Evolutionary conservation across 2,888 invertebrate genomes (phyloP).

Genomic region (Blastobasis adustella): DNA sequence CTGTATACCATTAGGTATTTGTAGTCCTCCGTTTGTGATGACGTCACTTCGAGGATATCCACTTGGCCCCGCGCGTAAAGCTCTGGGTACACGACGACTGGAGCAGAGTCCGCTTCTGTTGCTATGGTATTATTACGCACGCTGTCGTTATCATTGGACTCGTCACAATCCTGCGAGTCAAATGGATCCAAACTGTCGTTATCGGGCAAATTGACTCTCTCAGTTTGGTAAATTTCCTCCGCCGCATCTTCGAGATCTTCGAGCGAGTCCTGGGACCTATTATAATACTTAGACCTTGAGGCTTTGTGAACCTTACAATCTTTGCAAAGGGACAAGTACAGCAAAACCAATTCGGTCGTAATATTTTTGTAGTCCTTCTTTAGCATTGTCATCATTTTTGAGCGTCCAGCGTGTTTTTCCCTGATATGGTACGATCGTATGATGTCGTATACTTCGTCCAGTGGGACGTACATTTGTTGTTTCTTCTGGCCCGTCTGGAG

Average conservation of each 20-base stretch:
- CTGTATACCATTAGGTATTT: conserved; percentile 44
- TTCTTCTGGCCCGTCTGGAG: conserved; percentile 18
- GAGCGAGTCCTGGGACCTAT: not conserved
- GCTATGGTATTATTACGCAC: no score
- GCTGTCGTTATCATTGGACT: not conserved
- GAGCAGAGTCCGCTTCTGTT: no score
- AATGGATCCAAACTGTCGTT: not conserved
- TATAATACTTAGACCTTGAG: not conserved
- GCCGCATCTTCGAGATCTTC: conserved; percentile 3
- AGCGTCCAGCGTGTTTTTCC: conserved; percentile 39
- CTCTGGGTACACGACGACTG: conserved; percentile 26
- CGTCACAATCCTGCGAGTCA: not conserved
- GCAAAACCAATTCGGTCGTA: conserved; percentile 33
- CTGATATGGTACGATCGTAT: conserved; percentile 34
- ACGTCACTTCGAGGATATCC: conserved; percentile 37
- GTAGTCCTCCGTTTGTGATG: conserved; percentile 30
- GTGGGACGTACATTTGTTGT: conserved; percentile 26
- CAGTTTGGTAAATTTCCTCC: not conserved
- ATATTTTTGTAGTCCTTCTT: conserved; percentile 42
- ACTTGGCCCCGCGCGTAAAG: conserved; percentile 41
- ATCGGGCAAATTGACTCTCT: not conserved
- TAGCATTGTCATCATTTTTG: conserved; percentile 33
- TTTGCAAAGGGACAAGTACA: conserved; percentile 37
- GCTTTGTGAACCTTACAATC: conserved; percentile 29
- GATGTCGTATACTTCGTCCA: conserved; percentile 46